Conservation (phyloP, 2,888 invertebrate species). For the Scelioninae gen. 1 region DNA sequence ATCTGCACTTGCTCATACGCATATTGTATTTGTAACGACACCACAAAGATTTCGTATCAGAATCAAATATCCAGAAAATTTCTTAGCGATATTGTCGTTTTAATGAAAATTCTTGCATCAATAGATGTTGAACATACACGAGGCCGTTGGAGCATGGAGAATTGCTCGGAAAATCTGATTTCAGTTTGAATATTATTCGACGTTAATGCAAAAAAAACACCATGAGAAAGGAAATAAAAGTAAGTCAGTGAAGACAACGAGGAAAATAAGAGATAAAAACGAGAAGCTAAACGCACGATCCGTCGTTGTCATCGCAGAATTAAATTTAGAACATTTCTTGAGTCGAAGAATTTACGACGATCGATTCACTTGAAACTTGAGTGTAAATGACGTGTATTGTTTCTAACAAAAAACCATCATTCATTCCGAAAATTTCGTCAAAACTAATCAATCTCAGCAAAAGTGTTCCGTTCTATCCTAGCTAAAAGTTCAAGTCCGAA, state of each 20-base stretch:
- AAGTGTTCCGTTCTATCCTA: no score
- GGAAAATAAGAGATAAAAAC: conserved; percentile 24
- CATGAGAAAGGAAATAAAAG: conserved; percentile 7
- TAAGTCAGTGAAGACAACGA: not conserved
- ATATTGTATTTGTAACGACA: conserved; percentile 41
- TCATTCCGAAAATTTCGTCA: no score
- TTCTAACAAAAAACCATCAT: conserved; percentile 16
- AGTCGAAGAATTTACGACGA: conserved; percentile 36
- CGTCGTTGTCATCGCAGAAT: conserved; percentile 35
- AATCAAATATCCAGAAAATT: no score
- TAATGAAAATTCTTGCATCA: no score
- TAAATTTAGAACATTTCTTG: conserved; percentile 51
- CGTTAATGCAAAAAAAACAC: conserved; percentile 7
- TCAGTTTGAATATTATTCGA: conserved; percentile 57
- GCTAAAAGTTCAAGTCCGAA: not conserved
- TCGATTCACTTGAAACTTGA: conserved; percentile 21
- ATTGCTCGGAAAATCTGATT: conserved; percentile 54
- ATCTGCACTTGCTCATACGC: conserved; percentile 22
- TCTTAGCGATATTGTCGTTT: no score
- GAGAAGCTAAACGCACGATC: conserved; percentile 20
- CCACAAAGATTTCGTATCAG: no score
- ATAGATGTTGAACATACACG: no score
- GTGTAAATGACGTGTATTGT: not conserved
- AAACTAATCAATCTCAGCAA: no score
- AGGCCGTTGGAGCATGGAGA: conserved; percentile 34